Evolutionary conservation across 2,797 vertebrate genomes (phyloP).

Genomic region (Siniperca undulata): DNA sequence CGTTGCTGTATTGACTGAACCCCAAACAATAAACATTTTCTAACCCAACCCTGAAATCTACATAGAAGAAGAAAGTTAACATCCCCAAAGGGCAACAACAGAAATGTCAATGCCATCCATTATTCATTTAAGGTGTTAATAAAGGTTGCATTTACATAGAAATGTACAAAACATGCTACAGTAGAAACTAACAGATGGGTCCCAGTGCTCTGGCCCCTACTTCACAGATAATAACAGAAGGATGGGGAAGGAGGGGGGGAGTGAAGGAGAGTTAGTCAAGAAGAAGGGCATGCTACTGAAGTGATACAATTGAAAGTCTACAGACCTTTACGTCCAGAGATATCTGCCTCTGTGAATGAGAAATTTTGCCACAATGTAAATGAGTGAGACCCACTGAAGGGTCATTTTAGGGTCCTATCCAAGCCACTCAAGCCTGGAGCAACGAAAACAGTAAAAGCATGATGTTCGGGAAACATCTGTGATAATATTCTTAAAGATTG

Average conservation of each 20-base stretch:
- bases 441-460: conserved; percentile 46
- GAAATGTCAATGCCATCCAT: not conserved
- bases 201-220: conserved; percentile 67
- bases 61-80: not conserved
- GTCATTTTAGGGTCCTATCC: conserved; percentile 54
- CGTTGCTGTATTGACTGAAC: not conserved
- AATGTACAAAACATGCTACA: conserved; percentile 55
- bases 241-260: conserved; percentile 49
- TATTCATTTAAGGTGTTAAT: conserved; percentile 38
- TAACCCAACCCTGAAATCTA: conserved; percentile 15
- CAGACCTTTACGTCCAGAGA: conserved; percentile 89
- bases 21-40: conserved; percentile 13
- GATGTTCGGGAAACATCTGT: conserved; percentile 24
- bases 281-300: conserved; percentile 82
- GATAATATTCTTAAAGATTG: conserved; percentile 7
- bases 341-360: conserved; percentile 89
- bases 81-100: conserved; percentile 12
- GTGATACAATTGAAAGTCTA: conserved; percentile 85
- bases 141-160: conserved; percentile 38
- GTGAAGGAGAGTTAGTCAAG: conserved; percentile 78
- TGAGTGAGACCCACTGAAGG: conserved; percentile 66
- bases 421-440: conserved; percentile 43
- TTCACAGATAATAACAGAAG: conserved; percentile 61
- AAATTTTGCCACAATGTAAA: conserved; percentile 88
- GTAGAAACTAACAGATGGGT: conserved; percentile 41